Base-by-base conservation (phyloP, 2,113 vertebrate species). In the zebrafish (Danio rerio) region DNA sequence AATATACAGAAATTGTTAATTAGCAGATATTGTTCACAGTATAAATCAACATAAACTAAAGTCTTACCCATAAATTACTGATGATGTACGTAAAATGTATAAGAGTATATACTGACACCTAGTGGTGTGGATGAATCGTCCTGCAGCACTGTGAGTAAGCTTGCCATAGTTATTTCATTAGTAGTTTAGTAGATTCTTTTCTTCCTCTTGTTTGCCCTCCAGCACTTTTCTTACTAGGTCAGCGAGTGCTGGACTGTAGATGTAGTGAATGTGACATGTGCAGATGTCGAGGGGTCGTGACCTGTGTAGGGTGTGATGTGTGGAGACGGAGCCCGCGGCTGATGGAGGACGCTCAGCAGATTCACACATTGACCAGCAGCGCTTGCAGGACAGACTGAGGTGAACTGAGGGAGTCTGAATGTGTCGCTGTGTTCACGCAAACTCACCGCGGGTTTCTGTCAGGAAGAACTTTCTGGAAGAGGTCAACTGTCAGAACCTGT, bases 241-340 rank as follows among this genome's bases (percentile, higher is more conserved):
- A 68, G 65, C 5, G 5, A 10, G 16, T n/a, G 16, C 45, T 47
- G 42, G 42, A 18, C 0, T 9, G 65, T 68, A n/a, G 40, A 13
- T 13, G n/a, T 69, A 31, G 13, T 45, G 15, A 53, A 40, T 53
- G 49, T 45, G 55, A 56, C 49, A 31, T 72, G 69, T 43, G 11
- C 71, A 73, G 52, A 73, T 74, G 56, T 13, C 47, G n/a, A 80
- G 20, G 49, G 18, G 69, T 56, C 43, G 61, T n/a, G 18, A 53
- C 47, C 45, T 16, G 20, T 10, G 66, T 10, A 13, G 18, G 40
- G 11, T 69, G 66, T 47, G 63, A 49, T 84, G 59, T 80, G 69
- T 72, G 65, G 70, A 65, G 71, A 49, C 58, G 9, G 21, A 47
- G 42, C 69, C n/a, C n/a, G 20, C 66, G 43, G 47, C 59, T 21